Evolutionary conservation across 2,888 invertebrate species (phyloP), one percentile per base, ranked within the genome.

Genomic region (Dynastes maya): DNA sequence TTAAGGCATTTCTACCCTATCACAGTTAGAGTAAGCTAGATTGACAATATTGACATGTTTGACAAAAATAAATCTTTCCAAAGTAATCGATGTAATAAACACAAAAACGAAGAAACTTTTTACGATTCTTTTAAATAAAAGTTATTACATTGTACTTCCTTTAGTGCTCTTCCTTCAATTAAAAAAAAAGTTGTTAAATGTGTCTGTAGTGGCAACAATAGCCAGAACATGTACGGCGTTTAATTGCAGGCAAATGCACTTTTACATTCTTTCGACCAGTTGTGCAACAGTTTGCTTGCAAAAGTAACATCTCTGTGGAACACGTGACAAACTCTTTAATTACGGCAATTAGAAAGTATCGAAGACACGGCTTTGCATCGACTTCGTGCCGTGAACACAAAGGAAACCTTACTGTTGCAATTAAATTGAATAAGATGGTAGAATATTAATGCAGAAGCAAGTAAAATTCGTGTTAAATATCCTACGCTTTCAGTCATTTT

Each of bases 1-100:
- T 78, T 78, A 78, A 75, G 67, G 75, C 58, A 68, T 61, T 75
- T 68, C 61, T 11, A 2, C 16, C 55, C 22, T 72, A 58, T 72
- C 58, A 16, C 40, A 72, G 40, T 58, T 45, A 11, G 58, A 2
- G 72, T 40, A 58, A 72, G 58, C 8, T 58, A 58, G 58, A 22
- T 58, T 58, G 72, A 58, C 72, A 58, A 58, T 37, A 22, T 58
- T 58, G 72, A 58, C 72, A 58, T 61, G 72, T 71, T 74, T 40
- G 55, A 29, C 61, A 61, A 63, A 58, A n/a, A 22, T 40, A 74
- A 40, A 40, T 29, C 22, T 1, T 58, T 22, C n/a, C 8, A 16
- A 5, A 5, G 6, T 53, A 53, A 53, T 5, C 53, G n/a, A n/a
- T 53, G 5, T 53, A 53, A 16, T 16, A 3, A 53, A 53, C 13